Evolutionary conservation across 2,888 invertebrate genomes (phyloP).

Genomic region (Acleris laterana): DNA sequence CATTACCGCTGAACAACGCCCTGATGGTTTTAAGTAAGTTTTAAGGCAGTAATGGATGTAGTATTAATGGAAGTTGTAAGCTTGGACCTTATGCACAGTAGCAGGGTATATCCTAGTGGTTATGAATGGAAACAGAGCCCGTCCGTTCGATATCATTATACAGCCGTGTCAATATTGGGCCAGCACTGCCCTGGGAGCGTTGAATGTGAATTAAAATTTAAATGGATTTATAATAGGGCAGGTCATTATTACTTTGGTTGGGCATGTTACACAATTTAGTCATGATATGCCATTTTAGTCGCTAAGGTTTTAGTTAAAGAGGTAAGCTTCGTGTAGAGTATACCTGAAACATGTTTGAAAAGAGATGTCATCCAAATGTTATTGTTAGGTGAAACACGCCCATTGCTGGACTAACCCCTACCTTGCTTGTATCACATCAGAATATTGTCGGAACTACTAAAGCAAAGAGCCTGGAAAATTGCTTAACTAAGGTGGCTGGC

Average conservation of each 20-base stretch:
- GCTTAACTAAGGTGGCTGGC: no score
- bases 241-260: conserved; percentile 22
- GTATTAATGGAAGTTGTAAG: conserved; percentile 32
- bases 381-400: no score
- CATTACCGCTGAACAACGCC: neutral
- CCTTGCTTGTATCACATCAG: no score
- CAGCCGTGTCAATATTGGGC: conserved; percentile 63
- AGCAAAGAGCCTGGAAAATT: no score
- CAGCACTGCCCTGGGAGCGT: conserved; percentile 44
- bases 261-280: conserved; percentile 9
- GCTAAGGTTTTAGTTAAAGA: neutral
- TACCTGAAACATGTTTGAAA: no score
- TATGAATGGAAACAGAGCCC: conserved; percentile 65
- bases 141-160: conserved; percentile 62
- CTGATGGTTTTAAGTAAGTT: no score
- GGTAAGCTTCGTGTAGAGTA: no score
- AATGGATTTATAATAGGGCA: conserved; percentile 42
- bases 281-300: conserved; percentile 1
- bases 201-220: conserved; percentile 63
- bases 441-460: no score
- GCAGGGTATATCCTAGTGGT: conserved; percentile 56
- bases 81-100: conserved; percentile 2
- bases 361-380: no score
- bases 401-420: no score
- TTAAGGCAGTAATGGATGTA: conserved; percentile 44